These are phyloP conservation scores for Penaeus vannamei DNA, from an alignment of 1,140 invertebrate species.

Conservation along the genomic window DNA sequence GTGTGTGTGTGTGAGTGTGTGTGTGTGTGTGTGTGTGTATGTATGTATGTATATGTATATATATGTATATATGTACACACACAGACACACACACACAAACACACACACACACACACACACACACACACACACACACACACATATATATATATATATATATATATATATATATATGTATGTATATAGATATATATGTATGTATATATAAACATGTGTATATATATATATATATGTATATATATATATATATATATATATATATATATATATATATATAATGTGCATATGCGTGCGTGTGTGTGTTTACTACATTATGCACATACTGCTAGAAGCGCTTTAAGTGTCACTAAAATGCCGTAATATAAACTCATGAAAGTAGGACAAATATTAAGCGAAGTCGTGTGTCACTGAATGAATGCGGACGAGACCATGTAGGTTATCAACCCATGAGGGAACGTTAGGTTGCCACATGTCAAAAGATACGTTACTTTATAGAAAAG, in stretches of 20 bases:
- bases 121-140: neutral
- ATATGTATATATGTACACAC: neutral
- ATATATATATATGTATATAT: too few species aligned
- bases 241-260: too few species aligned
- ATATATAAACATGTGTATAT: neutral
- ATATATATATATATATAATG: too few species aligned
- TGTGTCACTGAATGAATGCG: constrained; percentile 3
- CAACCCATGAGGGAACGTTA: constrained; percentile 45
- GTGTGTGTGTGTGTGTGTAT: neutral
- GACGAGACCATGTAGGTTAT: constrained; percentile 53
- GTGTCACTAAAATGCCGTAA: neutral
- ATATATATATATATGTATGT: neutral
- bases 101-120: constrained; percentile 9
- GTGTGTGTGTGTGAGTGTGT: neutral
- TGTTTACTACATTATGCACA: neutral
- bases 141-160: neutral
- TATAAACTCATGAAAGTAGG: too few species aligned
- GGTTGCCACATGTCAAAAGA: constrained; percentile 27
- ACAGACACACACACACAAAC: neutral
- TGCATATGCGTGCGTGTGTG: neutral
- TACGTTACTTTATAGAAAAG: neutral
- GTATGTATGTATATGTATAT: neutral
- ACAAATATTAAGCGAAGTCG: neutral
- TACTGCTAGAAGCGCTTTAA: neutral
- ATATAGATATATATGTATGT: neutral